A percentile compares a stretch with the other conserved stretches of the same genome.
These are phyloP conservation scores for Aviceda subcristata DNA, from an alignment of 2,113 vertebrate genomes.

Conservation along the genomic window DNA sequence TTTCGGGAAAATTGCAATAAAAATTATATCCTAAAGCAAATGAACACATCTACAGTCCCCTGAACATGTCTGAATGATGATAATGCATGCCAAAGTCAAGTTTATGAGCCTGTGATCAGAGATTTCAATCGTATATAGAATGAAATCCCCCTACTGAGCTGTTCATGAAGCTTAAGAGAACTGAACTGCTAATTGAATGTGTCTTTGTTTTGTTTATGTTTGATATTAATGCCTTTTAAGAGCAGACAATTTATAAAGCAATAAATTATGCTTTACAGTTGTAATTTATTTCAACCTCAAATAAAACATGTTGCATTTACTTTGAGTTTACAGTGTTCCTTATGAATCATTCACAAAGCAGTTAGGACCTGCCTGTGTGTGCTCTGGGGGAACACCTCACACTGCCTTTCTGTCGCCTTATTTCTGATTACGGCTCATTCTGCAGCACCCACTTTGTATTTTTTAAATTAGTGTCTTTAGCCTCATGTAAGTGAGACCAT, in stretches of 20 bases:
- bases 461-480: neutral
- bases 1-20: neutral
- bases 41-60: neutral
- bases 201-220: constrained; percentile 55
- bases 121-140: neutral
- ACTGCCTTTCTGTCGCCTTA: neutral
- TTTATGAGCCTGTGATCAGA: constrained; percentile 1
- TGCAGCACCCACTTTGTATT: neutral
- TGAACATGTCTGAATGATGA: neutral
- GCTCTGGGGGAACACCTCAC: neutral
- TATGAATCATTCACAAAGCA: neutral
- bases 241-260: constrained; percentile 54
- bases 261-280: constrained; percentile 57
- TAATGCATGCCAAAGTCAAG: constrained; percentile 4
- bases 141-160: constrained; percentile 19
- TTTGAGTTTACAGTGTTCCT: neutral
- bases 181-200: constrained; percentile 30
- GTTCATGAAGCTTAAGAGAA: constrained; percentile 24
- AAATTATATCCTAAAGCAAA: neutral
- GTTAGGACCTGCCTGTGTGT: neutral
- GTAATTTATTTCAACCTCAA: constrained; percentile 64
- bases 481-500: neutral
- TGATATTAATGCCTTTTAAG: constrained; percentile 53
- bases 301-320: constrained; percentile 55
- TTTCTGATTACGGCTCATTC: neutral